Evolutionary conservation across 1,140 invertebrate genomes (phyloP).

Genomic region (Hylyphantes graminicola): DNA sequence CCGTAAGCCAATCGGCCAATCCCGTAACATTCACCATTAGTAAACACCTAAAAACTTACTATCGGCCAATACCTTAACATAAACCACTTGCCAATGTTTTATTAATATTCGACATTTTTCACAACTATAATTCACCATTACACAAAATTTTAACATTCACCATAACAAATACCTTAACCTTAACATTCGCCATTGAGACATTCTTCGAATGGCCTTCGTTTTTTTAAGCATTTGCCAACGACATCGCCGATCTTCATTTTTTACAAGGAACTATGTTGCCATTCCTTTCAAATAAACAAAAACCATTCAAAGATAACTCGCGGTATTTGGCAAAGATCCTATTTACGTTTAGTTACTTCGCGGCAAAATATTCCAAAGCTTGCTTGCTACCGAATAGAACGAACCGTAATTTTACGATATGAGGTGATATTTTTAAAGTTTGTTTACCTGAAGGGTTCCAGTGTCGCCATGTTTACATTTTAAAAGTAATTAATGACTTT

Average conservation of each 20-base stretch:
- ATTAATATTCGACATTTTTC: not conserved
- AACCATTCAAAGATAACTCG: conserved; percentile 15
- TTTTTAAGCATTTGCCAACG: not conserved
- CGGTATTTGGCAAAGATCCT: not conserved
- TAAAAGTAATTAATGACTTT: too few relatives aligned
- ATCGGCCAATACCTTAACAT: too few relatives aligned
- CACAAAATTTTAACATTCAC: too few relatives aligned
- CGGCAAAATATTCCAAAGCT: not conserved
- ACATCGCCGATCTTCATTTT: not conserved
- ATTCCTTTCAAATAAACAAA: conserved; percentile 1
- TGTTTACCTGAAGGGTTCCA: conserved; percentile 9
- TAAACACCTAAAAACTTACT: too few relatives aligned
- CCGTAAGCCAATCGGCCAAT: too few relatives aligned
- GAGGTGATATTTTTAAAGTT: conserved; percentile 15
- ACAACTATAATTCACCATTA: too few relatives aligned
- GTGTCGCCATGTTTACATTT: conserved; percentile 2
- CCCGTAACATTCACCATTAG: too few relatives aligned
- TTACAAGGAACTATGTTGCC: not conserved
- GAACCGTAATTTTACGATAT: not conserved
- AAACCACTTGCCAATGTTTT: too few relatives aligned
- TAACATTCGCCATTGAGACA: too few relatives aligned
- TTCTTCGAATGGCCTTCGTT: not conserved
- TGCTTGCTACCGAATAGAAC: not conserved
- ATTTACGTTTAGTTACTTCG: not conserved
- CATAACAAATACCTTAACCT: too few relatives aligned